A percentile compares a stretch with the other conserved stretches of the same genome.
Conservation (phyloP, 2,113 vertebrate species). For the Malurus elegans region DNA sequence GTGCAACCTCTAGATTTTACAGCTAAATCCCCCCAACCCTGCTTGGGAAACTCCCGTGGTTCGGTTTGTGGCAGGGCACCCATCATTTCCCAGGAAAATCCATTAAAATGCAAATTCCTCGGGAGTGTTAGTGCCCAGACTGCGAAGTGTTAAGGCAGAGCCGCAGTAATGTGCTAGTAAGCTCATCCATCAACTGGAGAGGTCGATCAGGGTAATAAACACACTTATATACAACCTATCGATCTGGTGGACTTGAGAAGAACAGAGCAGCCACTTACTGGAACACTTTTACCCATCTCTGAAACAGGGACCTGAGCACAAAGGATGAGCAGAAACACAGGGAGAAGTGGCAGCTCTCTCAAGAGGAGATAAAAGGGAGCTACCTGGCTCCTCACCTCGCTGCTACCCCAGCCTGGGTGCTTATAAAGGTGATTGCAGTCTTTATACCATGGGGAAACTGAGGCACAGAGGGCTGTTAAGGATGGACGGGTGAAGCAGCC, state of each 20-base stretch:
- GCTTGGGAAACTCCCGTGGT: background rate
- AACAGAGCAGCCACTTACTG: background rate
- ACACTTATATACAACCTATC: slow-evolving; percentile 23
- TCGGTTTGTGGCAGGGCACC: background rate
- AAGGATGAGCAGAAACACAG: background rate
- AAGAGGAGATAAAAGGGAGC: background rate
- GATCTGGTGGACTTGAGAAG: slow-evolving; percentile 5
- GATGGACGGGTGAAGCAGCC: background rate
- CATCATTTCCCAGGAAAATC: background rate
- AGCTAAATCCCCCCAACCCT: background rate
- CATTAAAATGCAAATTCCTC: background rate
- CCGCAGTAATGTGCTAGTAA: background rate
- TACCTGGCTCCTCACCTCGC: background rate
- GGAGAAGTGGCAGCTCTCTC: background rate
- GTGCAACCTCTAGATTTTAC: background rate
- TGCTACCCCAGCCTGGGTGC: background rate
- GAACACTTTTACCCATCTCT: background rate
- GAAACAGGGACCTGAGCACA: background rate
- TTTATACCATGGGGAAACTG: background rate
- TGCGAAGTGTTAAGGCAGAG: background rate
- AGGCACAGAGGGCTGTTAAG: background rate
- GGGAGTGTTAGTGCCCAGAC: accelerated
- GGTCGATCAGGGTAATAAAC: slow-evolving; percentile 55
- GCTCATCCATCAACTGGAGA: slow-evolving; percentile 38
- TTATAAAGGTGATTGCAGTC: background rate